Evolutionary conservation across 1,140 invertebrate species (phyloP), one percentile per base, ranked within the genome.

Genomic region (Pogonus chalceus): DNA sequence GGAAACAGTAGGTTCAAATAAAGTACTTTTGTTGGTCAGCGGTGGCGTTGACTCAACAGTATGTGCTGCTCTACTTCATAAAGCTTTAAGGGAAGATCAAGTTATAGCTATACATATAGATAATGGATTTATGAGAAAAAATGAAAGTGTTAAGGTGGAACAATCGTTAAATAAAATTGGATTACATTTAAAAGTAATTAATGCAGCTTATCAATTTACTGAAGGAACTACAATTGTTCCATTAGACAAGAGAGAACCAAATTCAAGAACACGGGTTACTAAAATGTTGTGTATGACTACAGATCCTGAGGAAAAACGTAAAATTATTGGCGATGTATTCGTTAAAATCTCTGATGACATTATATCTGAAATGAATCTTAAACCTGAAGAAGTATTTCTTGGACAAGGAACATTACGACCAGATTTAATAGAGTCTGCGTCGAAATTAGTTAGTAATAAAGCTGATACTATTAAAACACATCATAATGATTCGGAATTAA

Each of bases 401-500:
- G 62, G 56, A 14, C 64, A 67, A 55, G 68, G 95, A 21, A 99
- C 96, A 0, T 76, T 99, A 0, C 77, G 96, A 66, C 96, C 96
- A 20, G 96, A 99, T 77, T 77, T 99, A 54, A 99, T 99, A 64
- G 96, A 99, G 76, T 96, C 92, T 57, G 96, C 96, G 2, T 97
- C 92, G 21, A 68, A 76, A 48, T 62, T 96, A 62, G 93, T 84
- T 35, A 96, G 91, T 56, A 79, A 70, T 62, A 85, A 85, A 71
- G 96, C 96, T 3, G 91, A 96, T 69, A 87, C 87, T 12, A 99
- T 99, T 62, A 99, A 99, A 76, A 99, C 96, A n/a, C 96, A 99
- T 74, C 96, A 99, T 76, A 99, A 99, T 71, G 96, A 99, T 71
- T 97, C 91, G 26, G 92, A 92, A 64, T 77, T 98, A 20, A 92